Evolutionary conservation across 2,888 invertebrate genomes (phyloP).

Genomic region (Drosophila mettleri): DNA sequence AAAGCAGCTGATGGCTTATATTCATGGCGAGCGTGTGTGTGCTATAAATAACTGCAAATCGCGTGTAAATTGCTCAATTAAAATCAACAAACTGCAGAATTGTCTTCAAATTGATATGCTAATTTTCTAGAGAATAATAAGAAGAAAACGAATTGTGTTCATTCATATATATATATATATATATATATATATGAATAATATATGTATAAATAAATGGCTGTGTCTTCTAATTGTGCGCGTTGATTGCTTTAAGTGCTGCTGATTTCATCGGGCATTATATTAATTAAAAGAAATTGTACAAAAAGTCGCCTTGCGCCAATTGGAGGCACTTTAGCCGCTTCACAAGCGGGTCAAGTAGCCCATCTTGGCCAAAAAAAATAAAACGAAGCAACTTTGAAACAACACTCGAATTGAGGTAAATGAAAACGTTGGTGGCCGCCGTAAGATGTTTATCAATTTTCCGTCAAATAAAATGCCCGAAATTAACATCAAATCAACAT

Average conservation of each 20-base stretch:
- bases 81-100: constrained; percentile 32
- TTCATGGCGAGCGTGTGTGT: constrained; percentile 18
- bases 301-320: constrained; percentile 68
- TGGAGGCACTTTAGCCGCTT: constrained; percentile 47
- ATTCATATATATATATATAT: constrained; percentile 3
- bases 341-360: constrained; percentile 70
- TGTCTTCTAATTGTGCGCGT: constrained; percentile 66
- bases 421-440: constrained; percentile 50
- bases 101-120: constrained; percentile 55
- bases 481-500: constrained; percentile 80
- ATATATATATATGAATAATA: neutral
- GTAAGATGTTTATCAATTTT: constrained; percentile 75
- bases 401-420: constrained; percentile 57
- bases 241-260: constrained; percentile 74
- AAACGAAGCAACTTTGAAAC: constrained; percentile 9
- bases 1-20: constrained; percentile 54
- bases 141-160: constrained; percentile 1
- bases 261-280: constrained; percentile 58
- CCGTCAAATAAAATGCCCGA: constrained; percentile 68
- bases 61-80: constrained; percentile 47
- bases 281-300: constrained; percentile 68
- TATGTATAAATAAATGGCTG: constrained; percentile 28
- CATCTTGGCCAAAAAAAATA: constrained; percentile 33
- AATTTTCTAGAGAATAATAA: constrained; percentile 47
- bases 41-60: constrained; percentile 32